A percentile compares a stretch with the other conserved stretches of the same genome.
phyloP scores from a whole-genome alignment of 1,140 invertebrate species.

The Pseudomyrmex cubaensis region DNA sequence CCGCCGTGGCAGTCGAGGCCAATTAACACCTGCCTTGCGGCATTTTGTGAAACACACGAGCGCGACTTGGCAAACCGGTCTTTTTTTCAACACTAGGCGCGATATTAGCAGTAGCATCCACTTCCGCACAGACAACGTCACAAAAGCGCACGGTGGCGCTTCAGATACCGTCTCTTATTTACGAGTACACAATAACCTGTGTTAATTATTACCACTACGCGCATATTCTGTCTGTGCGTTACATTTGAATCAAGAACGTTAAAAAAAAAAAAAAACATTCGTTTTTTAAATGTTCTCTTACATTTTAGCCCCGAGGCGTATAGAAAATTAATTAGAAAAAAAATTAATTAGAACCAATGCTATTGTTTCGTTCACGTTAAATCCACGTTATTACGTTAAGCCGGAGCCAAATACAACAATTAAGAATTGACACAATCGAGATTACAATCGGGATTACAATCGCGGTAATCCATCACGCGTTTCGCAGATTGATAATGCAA shows the following conservation, averaged over 20 bases:
- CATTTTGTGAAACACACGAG: slow-evolving; percentile 28
- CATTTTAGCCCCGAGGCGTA: no score
- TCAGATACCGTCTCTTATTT: slow-evolving; percentile 18
- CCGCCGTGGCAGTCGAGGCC: slow-evolving; percentile 57
- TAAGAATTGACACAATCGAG: background rate
- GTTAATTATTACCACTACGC: background rate
- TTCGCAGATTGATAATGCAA: slow-evolving; percentile 18
- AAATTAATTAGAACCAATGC: background rate
- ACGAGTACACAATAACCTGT: background rate
- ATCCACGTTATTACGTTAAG: no score
- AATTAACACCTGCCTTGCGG: slow-evolving; percentile 72
- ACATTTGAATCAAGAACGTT: background rate
- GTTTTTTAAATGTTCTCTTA: no score
- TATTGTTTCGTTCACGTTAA: no score
- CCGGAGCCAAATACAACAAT: background rate
- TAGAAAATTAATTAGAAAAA: background rate
- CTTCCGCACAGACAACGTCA: background rate
- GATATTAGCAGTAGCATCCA: slow-evolving; percentile 31
- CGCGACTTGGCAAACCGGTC: slow-evolving; percentile 4
- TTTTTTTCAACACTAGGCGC: slow-evolving; percentile 48
- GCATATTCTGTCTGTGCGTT: background rate
- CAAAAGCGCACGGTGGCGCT: background rate
- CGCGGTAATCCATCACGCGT: slow-evolving; percentile 4
- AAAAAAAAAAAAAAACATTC: no score
- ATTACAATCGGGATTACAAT: slow-evolving; percentile 1